A percentile compares a stretch with the other conserved stretches of the same genome.
phyloP scores from a whole-genome alignment of 64 coral and sea anemone genomes.

The Actinia equina region DNA sequence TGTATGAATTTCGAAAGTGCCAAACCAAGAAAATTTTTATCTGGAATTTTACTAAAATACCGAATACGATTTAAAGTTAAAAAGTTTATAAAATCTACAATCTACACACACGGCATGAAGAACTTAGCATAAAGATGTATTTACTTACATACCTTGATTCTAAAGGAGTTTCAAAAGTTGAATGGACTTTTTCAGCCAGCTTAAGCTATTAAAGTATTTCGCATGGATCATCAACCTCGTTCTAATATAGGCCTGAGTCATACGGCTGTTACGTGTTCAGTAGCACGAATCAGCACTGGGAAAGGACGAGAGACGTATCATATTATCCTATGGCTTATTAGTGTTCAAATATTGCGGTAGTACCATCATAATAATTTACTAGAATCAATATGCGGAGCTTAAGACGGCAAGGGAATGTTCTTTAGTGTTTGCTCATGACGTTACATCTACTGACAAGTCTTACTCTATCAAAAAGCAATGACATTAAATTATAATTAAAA shows the following conservation, averaged over 20 bases:
- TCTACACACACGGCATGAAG: no score
- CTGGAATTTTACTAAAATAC: no score
- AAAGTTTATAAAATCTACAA: no score
- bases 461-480: no score
- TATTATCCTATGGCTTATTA: neutral
- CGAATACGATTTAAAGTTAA: no score
- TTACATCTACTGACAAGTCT: neutral
- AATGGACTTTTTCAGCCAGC: neutral
- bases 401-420: neutral
- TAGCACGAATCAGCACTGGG: neutral
- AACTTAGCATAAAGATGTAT: no score
- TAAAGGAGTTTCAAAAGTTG: neutral
- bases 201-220: neutral
- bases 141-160: no score
- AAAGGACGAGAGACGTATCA: neutral
- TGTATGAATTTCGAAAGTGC: no score
- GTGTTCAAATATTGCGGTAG: neutral
- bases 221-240: neutral
- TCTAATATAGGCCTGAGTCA: neutral
- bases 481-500: no score
- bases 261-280: neutral
- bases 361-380: neutral
- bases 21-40: no score
- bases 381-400: neutral
- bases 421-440: neutral